These are phyloP conservation scores for Bubo bubo DNA, from an alignment of 2,113 vertebrate genomes.

Conservation along the genomic window DNA sequence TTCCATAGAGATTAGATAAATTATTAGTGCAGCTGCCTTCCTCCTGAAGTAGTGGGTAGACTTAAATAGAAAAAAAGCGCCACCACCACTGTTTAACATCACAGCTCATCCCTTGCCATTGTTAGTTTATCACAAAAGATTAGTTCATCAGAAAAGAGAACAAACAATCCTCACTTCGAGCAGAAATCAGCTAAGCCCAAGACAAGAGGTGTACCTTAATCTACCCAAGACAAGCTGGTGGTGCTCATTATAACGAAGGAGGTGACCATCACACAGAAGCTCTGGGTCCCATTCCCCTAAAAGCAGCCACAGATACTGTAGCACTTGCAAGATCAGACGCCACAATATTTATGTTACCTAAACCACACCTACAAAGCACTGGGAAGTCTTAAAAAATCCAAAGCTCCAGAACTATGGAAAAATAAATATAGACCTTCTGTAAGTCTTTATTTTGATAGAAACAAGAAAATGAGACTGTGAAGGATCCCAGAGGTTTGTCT, in stretches of 20 bases:
- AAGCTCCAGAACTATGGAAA: background rate
- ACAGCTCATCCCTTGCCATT: background rate
- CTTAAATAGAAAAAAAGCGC: background rate
- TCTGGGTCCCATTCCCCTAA: background rate
- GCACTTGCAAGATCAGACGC: background rate
- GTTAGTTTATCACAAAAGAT: constrained; percentile 10
- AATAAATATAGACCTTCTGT: background rate
- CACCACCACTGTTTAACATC: background rate
- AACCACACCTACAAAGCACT: background rate
- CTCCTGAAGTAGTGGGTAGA: background rate
- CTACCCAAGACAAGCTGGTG: background rate
- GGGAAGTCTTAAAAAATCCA: background rate
- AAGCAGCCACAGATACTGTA: background rate
- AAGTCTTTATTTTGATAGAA: background rate
- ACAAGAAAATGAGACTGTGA: background rate
- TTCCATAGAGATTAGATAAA: constrained; percentile 39
- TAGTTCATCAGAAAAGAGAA: background rate
- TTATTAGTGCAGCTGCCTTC: constrained; percentile 31
- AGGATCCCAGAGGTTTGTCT: background rate
- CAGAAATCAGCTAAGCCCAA: background rate
- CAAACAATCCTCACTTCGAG: background rate
- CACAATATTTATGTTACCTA: background rate
- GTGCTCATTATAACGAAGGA: background rate
- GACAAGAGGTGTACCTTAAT: background rate
- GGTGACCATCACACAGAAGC: background rate